phyloP scores from a whole-genome alignment of 1,140 invertebrate genomes.

The Ceratina calcarata region DNA sequence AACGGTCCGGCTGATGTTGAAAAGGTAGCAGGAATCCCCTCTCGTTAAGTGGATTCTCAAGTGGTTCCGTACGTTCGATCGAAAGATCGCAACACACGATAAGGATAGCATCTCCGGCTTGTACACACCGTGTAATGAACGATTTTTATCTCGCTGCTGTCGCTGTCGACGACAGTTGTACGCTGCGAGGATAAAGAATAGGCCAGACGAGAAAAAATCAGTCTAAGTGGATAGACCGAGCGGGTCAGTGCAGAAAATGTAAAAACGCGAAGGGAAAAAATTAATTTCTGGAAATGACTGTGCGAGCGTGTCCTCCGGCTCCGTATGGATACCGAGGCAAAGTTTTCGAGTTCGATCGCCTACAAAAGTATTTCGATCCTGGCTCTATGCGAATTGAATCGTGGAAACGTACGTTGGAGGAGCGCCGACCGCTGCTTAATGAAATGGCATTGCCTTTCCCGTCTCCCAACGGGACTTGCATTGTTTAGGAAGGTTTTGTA shows the following conservation, averaged over 20 bases:
- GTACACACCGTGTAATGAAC: conserved; percentile 9
- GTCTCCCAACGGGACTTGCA: conserved; percentile 52
- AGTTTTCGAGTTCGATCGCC: conserved; percentile 45
- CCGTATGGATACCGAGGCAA: not conserved
- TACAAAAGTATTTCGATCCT: conserved; percentile 52
- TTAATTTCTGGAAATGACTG: conserved; percentile 40
- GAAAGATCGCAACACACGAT: conserved; percentile 39
- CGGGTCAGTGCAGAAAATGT: not conserved
- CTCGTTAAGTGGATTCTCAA: conserved; percentile 49
- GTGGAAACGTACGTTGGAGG: conserved; percentile 7
- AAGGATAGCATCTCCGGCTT: conserved; percentile 11
- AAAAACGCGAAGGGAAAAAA: conserved; percentile 9
- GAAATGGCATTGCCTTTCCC: conserved; percentile 62
- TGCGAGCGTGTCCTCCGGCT: not conserved
- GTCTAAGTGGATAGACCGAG: conserved; percentile 16
- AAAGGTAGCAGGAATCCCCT: conserved; percentile 26
- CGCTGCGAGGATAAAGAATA: not conserved
- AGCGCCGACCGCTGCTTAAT: conserved; percentile 55
- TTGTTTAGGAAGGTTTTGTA: conserved; percentile 66
- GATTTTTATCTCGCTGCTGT: conserved; percentile 37
- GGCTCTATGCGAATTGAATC: conserved; percentile 38
- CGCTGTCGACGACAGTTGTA: not conserved
- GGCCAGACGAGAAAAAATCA: not conserved
- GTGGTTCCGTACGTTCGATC: conserved; percentile 41
- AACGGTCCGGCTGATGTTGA: conserved; percentile 25